phyloP scores from a whole-genome alignment of 2,113 vertebrate genomes.

The Canis aureus region DNA sequence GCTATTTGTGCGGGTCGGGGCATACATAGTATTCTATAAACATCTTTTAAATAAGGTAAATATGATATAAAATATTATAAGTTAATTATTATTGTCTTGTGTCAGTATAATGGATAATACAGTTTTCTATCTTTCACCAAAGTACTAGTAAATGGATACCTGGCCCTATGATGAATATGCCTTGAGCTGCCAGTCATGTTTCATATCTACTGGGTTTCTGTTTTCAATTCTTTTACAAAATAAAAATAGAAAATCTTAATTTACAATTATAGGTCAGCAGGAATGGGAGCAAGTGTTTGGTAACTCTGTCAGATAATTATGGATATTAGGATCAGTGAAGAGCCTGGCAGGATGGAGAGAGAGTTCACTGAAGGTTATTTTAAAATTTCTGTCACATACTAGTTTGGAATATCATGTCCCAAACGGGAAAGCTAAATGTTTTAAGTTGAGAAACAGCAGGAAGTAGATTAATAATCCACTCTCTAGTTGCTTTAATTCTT shows the following conservation, averaged over 20 bases:
- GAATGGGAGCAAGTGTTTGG: neutral
- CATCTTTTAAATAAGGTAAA: neutral
- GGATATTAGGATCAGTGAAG: neutral
- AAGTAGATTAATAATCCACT: neutral
- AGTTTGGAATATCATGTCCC: neutral
- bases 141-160: neutral
- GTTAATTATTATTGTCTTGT: neutral
- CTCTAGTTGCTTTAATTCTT: conserved; percentile 15
- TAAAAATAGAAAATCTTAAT: neutral
- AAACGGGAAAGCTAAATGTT: neutral
- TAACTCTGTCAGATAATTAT: neutral
- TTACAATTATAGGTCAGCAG: neutral
- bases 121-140: neutral
- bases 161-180: neutral
- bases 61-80: neutral
- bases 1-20: neutral
- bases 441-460: conserved; percentile 16
- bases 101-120: neutral
- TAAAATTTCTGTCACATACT: neutral
- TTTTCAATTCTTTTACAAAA: conserved; percentile 20
- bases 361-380: neutral
- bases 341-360: neutral
- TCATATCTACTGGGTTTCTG: neutral
- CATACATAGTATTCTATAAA: neutral
- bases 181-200: neutral